A percentile compares a stretch with the other conserved stretches of the same genome.
These are phyloP conservation scores for Chydorus sphaericus DNA, from an alignment of 2,888 invertebrate species.

Conservation along the genomic window DNA sequence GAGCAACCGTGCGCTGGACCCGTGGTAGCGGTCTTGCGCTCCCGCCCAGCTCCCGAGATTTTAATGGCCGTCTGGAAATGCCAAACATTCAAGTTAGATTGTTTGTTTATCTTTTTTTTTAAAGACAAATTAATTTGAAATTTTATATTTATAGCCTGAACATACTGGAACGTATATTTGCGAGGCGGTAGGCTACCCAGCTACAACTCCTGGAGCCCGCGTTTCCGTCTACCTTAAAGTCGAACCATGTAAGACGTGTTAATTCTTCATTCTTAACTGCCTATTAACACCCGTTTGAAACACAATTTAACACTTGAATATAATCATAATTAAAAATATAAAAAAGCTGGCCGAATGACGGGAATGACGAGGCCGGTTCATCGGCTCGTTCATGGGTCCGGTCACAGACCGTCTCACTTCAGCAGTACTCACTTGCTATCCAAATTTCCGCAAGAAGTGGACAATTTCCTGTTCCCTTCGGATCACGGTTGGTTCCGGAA, in stretches of 20 bases:
- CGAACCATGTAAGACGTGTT: constrained; percentile 50
- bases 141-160: constrained; percentile 34
- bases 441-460: background rate
- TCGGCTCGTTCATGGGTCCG: background rate
- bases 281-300: too few relatives aligned
- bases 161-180: constrained; percentile 74
- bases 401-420: too few relatives aligned
- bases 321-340: too few relatives aligned
- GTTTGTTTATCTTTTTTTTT: background rate
- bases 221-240: constrained; percentile 55
- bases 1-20: constrained; percentile 49
- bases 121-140: background rate
- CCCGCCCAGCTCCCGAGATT: constrained; percentile 58
- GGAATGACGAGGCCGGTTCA: background rate
- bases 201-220: constrained; percentile 46
- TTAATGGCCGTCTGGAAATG: constrained; percentile 70
- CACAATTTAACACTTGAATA: too few relatives aligned
- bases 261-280: background rate
- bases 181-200: constrained; percentile 52
- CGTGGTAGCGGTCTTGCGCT: constrained; percentile 54
- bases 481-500: background rate
- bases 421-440: too few relatives aligned
- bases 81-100: constrained; percentile 49
- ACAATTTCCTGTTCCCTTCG: constrained; percentile 4
- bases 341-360: too few relatives aligned